Percentiles rank a stretch among this genome's conserved stretches.
Conservation (phyloP, 1,140 invertebrate genomes). For the Piezodorus guildinii region DNA sequence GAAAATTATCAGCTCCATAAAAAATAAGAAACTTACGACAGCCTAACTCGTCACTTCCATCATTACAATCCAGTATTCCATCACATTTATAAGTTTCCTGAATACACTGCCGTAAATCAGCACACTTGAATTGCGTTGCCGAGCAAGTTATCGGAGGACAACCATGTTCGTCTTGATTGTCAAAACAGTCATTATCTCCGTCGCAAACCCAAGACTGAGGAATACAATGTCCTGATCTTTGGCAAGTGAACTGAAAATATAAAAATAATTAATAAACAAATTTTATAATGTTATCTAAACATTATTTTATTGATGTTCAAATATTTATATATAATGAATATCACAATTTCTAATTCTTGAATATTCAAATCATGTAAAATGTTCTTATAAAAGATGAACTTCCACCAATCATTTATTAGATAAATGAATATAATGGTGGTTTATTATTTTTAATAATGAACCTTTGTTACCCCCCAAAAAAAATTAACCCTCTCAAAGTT, state of each 20-base stretch:
- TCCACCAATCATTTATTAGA: too few species aligned
- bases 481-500: too few species aligned
- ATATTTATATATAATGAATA: too few species aligned
- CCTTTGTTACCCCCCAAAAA: too few species aligned
- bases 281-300: too few species aligned
- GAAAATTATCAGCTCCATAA: too few species aligned
- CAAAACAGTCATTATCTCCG: constrained; percentile 92
- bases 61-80: constrained; percentile 81
- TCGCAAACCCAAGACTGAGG: constrained; percentile 86
- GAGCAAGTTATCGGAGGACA: constrained; percentile 91
- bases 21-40: constrained; percentile 46
- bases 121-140: constrained; percentile 86
- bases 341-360: too few species aligned
- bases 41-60: constrained; percentile 79
- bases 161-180: constrained; percentile 91
- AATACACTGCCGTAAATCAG: constrained; percentile 81
- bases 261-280: neutral
- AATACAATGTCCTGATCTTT: constrained; percentile 88
- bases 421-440: too few species aligned
- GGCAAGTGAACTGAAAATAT: constrained; percentile 74
- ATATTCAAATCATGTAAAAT: too few species aligned
- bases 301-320: too few species aligned
- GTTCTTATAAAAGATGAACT: too few species aligned
- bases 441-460: too few species aligned
- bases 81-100: constrained; percentile 91